phyloP scores from a whole-genome alignment of 2,113 vertebrate species.

The Collichthys lucidus region DNA sequence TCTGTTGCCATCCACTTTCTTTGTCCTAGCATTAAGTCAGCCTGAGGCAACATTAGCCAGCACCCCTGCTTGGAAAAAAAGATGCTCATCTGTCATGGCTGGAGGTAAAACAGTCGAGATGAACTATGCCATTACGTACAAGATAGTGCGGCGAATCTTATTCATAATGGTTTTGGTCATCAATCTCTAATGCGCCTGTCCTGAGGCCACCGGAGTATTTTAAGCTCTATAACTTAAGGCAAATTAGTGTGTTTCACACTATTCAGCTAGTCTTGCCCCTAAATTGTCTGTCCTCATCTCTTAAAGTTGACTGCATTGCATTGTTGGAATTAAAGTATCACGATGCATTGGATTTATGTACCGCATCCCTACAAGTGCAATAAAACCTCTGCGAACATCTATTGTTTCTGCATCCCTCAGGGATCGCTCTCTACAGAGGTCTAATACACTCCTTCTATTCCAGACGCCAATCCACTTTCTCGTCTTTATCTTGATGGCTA shows the following conservation, averaged over 20 bases:
- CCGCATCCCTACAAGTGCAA: constrained; percentile 10
- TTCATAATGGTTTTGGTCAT: constrained; percentile 43
- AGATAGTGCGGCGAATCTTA: constrained; percentile 36
- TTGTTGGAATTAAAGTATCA: constrained; percentile 3
- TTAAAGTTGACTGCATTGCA: constrained; percentile 5
- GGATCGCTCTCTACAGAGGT: constrained; percentile 8
- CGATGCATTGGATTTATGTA: constrained; percentile 8
- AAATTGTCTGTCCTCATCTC: constrained; percentile 12
- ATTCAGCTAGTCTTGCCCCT: constrained; percentile 13
- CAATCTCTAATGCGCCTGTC: constrained; percentile 42
- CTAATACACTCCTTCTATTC: not conserved
- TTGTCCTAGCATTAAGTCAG: not conserved
- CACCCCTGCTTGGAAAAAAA: constrained; percentile 22
- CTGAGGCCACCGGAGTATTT: constrained; percentile 59
- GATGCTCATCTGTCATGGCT: constrained; percentile 42
- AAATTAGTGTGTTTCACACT: constrained; percentile 23
- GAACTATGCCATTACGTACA: constrained; percentile 52
- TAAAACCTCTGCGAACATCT: constrained; percentile 25
- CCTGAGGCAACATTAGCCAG: constrained; percentile 3
- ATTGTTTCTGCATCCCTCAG: constrained; percentile 44
- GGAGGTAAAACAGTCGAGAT: constrained; percentile 54
- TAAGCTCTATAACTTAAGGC: constrained; percentile 29
- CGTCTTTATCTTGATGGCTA: constrained; percentile 2
- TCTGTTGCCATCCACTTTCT: not conserved
- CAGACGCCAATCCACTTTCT: not conserved